Evolutionary conservation across 2,113 vertebrate genomes (phyloP).

Genomic region (Platichthys stellatus): DNA sequence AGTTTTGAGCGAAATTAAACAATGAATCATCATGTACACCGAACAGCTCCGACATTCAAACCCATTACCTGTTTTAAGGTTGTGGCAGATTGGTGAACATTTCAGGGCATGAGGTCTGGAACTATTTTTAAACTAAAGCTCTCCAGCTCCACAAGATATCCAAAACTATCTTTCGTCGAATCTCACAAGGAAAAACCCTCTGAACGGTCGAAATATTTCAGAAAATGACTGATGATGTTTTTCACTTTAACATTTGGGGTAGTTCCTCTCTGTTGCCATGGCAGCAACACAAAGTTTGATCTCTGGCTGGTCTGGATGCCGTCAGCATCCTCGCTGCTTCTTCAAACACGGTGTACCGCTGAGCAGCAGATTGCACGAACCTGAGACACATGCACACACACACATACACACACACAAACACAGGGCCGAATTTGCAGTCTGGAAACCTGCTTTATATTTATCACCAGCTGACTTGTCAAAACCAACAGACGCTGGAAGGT

Average conservation of each 20-base stretch:
- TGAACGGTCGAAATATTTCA: background rate
- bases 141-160: background rate
- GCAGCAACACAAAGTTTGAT: slow-evolving; percentile 41
- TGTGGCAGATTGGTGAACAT: too few species aligned
- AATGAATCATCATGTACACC: too few species aligned
- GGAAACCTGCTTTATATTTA: slow-evolving; percentile 30
- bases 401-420: slow-evolving; percentile 12
- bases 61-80: too few species aligned
- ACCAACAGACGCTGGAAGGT: slow-evolving; percentile 45
- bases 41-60: too few species aligned
- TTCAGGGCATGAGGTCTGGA: too few species aligned
- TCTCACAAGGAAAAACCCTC: background rate
- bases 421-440: slow-evolving; percentile 40
- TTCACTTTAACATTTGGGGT: background rate
- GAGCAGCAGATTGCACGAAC: slow-evolving; percentile 35
- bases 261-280: slow-evolving; percentile 47
- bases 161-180: background rate
- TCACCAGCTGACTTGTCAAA: slow-evolving; percentile 55
- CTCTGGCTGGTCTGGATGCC: slow-evolving; percentile 38
- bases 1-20: too few species aligned
- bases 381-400: slow-evolving; percentile 38
- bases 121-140: too few species aligned
- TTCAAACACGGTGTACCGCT: slow-evolving; percentile 32
- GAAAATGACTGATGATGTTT: background rate
- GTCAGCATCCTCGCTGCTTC: slow-evolving; percentile 27